Evolutionary conservation across 2,113 vertebrate species (phyloP).

Genomic region (Alouatta palliata): DNA sequence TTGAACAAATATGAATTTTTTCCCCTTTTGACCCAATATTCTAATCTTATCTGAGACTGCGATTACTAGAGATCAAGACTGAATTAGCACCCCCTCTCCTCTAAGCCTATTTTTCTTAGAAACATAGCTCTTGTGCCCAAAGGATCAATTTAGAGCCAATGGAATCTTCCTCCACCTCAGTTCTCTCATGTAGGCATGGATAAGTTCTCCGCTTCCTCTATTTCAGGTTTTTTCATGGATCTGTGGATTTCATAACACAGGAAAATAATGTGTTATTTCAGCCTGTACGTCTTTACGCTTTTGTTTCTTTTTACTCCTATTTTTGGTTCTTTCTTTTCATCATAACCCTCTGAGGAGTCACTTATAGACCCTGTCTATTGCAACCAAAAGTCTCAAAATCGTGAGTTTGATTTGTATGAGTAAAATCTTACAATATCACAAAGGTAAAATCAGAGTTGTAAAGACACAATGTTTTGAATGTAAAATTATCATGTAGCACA

Average conservation of each 20-base stretch:
- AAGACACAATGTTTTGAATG: neutral
- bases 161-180: neutral
- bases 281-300: neutral
- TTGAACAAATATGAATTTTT: neutral
- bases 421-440: neutral
- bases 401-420: neutral
- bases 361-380: neutral
- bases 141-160: accelerated
- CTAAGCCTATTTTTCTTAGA: neutral
- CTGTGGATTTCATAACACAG: neutral
- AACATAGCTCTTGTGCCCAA: neutral
- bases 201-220: neutral
- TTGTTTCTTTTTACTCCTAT: neutral
- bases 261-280: neutral
- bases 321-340: too few species aligned
- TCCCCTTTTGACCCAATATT: neutral
- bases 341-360: neutral
- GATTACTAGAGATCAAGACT: neutral
- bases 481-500: neutral
- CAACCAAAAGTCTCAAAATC: neutral
- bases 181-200: accelerated
- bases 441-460: neutral
- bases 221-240: neutral
- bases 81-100: neutral
- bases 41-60: neutral